Percentiles rank a stretch among this genome's conserved stretches.
Conservation (phyloP, 2,113 vertebrate genomes). For the Delphinapterus leucas region DNA sequence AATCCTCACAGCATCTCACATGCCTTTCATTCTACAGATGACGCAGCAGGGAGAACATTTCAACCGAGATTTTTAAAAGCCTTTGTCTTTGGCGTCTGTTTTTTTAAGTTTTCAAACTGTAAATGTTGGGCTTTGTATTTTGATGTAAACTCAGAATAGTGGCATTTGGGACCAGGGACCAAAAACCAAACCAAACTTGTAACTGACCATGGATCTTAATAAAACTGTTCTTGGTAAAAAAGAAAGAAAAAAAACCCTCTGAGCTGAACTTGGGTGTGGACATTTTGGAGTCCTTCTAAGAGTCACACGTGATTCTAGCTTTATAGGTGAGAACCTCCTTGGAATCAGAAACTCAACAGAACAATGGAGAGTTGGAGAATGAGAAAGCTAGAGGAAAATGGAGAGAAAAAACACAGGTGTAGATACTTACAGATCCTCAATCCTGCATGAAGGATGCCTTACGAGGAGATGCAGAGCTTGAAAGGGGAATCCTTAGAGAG, state of each 20-base stretch:
- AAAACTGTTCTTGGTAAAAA: not conserved
- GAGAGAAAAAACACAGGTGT: not conserved
- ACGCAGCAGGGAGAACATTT: rapidly evolving
- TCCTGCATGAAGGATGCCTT: not conserved
- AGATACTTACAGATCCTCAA: not conserved
- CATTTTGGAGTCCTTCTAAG: not conserved
- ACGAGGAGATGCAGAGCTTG: not conserved
- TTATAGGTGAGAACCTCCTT: not conserved
- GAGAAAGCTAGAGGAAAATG: not conserved
- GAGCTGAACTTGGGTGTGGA: not conserved
- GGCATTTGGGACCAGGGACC: not conserved
- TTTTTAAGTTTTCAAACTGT: not conserved
- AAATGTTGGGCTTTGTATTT: not conserved
- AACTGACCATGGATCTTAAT: not conserved
- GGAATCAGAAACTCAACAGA: not conserved
- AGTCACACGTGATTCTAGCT: not conserved
- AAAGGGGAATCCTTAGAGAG: not conserved
- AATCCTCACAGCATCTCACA: rapidly evolving
- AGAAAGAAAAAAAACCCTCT: not conserved
- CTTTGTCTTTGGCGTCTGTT: not conserved
- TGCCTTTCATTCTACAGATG: not conserved
- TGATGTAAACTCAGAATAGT: not conserved
- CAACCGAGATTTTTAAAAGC: not conserved
- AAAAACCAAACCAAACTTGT: not conserved
- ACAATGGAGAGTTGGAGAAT: not conserved